Conservation (phyloP, 1,140 invertebrate species). For the Meloidogyne hapla region DNA sequence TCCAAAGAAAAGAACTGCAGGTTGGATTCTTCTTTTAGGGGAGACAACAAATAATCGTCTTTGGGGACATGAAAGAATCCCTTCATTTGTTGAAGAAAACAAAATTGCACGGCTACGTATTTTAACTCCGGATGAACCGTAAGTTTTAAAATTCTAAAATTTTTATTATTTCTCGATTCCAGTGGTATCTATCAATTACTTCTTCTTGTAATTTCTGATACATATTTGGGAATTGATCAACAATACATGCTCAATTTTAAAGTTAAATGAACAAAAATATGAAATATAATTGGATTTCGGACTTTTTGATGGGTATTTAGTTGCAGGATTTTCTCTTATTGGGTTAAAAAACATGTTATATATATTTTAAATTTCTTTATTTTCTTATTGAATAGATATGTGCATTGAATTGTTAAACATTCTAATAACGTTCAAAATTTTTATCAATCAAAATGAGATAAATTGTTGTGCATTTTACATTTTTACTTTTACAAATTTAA, state of each 20-base stretch:
- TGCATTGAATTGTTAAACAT: no score
- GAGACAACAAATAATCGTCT: slow-evolving; percentile 73
- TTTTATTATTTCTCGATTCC: slow-evolving; percentile 18
- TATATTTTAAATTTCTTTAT: no score
- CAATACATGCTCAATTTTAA: slow-evolving; percentile 72
- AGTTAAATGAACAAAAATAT: background rate
- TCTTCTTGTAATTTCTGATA: slow-evolving; percentile 86
- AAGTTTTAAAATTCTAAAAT: slow-evolving; percentile 9
- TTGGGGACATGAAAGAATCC: slow-evolving; percentile 80
- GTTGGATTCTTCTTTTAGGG: slow-evolving; percentile 87
- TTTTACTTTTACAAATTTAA: no score
- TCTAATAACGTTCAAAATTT: no score
- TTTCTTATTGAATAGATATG: no score
- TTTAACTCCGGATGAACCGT: slow-evolving; percentile 37
- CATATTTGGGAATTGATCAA: slow-evolving; percentile 90
- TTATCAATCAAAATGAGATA: no score
- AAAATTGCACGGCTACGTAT: slow-evolving; percentile 40
- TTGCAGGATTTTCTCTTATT: background rate
- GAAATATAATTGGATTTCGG: background rate
- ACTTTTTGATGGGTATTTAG: background rate
- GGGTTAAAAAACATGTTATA: no score
- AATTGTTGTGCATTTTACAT: no score
- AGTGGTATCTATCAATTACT: slow-evolving; percentile 75
- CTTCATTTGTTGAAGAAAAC: slow-evolving; percentile 40
- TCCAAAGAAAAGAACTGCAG: slow-evolving; percentile 88